Evolutionary conservation across 2,797 vertebrate species (phyloP).

Genomic region (Aeoliscus strigatus): DNA sequence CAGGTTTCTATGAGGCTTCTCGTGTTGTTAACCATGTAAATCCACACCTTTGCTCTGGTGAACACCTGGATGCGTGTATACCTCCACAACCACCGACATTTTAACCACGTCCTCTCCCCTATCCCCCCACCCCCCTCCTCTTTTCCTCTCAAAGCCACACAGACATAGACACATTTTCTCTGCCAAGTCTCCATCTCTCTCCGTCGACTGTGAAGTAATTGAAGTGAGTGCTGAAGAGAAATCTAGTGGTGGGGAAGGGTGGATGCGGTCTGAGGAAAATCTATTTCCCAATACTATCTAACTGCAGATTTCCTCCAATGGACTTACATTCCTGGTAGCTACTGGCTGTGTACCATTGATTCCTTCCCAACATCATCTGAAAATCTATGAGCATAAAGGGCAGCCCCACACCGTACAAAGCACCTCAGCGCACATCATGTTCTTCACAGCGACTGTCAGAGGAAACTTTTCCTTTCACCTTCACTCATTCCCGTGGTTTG

Average conservation of each 20-base stretch:
- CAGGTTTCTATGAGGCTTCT: constrained; percentile 33
- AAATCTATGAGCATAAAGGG: constrained; percentile 88
- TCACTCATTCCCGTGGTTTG: constrained; percentile 17
- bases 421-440: constrained; percentile 67
- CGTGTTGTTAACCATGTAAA: constrained; percentile 44
- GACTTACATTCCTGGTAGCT: constrained; percentile 87
- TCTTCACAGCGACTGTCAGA: constrained; percentile 41
- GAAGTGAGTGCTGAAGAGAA: constrained; percentile 63
- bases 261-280: constrained; percentile 70
- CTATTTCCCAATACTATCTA: constrained; percentile 86
- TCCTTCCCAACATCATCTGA: constrained; percentile 82
- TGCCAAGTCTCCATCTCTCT: constrained; percentile 55
- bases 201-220: constrained; percentile 68
- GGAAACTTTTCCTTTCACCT: constrained; percentile 49
- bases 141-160: constrained; percentile 10
- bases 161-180: constrained; percentile 44
- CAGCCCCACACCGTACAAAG: constrained; percentile 65
- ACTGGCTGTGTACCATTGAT: constrained; percentile 85
- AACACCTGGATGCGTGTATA: constrained; percentile 45
- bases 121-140: constrained; percentile 7
- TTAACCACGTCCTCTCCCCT: constrained; percentile 18
- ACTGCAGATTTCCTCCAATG: constrained; percentile 81
- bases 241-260: constrained; percentile 18
- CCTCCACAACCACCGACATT: constrained; percentile 28
- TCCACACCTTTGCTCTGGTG: constrained; percentile 17